These are phyloP conservation scores for Stictocephala bisonia DNA, from an alignment of 2,888 invertebrate species.

Conservation along the genomic window DNA sequence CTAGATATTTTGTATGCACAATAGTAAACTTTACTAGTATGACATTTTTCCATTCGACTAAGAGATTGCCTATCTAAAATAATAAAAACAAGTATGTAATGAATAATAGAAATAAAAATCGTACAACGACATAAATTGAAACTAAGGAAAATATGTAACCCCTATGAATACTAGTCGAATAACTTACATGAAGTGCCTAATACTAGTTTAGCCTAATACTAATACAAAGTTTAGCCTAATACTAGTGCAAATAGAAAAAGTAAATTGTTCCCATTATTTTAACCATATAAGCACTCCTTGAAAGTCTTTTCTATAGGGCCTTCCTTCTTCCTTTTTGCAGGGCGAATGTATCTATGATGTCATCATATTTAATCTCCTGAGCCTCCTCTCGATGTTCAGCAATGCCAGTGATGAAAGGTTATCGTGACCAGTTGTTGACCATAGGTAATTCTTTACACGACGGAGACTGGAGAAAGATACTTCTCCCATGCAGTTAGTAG, in stretches of 20 bases:
- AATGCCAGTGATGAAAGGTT: conserved; percentile 21
- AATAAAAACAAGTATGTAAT: conserved; percentile 14
- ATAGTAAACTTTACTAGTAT: not conserved
- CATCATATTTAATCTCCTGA: conserved; percentile 27
- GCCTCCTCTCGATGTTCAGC: conserved; percentile 23
- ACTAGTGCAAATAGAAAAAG: conserved; percentile 25
- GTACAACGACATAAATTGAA: too few species aligned
- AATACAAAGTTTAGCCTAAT: conserved; percentile 21
- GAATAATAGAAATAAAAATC: conserved; percentile 33
- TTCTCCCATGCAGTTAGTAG: conserved; percentile 27
- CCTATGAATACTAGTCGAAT: conserved; percentile 22
- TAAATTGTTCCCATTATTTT: conserved; percentile 27
- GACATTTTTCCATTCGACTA: not conserved
- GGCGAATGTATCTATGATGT: conserved; percentile 25
- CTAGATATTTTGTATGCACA: conserved; percentile 14
- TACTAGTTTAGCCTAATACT: conserved; percentile 19
- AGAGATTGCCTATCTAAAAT: conserved; percentile 16
- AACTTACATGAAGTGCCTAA: not conserved
- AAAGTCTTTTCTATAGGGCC: conserved; percentile 26
- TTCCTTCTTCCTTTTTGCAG: conserved; percentile 12
- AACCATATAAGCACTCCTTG: conserved; percentile 23
- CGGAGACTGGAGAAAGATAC: not conserved
- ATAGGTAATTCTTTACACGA: conserved; percentile 14
- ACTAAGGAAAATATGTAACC: too few species aligned
- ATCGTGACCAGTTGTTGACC: conserved; percentile 31